Evolutionary conservation across 2,888 invertebrate species (phyloP).

Genomic region (Scaptomyza polygonia): DNA sequence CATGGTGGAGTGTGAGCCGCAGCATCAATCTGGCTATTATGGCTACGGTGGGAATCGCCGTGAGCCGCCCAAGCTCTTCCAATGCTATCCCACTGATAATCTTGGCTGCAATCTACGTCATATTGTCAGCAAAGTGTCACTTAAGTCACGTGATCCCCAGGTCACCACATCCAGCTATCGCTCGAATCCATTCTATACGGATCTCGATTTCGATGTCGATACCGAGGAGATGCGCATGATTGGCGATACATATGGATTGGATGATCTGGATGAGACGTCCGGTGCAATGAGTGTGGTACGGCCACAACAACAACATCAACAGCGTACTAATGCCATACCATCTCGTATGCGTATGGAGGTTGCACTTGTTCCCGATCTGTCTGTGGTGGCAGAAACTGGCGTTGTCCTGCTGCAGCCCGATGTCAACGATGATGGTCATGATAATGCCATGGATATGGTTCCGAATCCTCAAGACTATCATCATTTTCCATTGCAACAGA

Average conservation of each 20-base stretch:
- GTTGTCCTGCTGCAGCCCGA: constrained; percentile 80
- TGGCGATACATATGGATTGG: constrained; percentile 82
- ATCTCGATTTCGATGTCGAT: constrained; percentile 91
- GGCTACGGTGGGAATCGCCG: constrained; percentile 66
- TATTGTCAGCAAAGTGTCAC: constrained; percentile 87
- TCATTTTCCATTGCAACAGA: constrained; percentile 82
- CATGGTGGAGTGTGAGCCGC: constrained; percentile 80
- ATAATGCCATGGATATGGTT: constrained; percentile 68
- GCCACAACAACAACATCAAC: constrained; percentile 47
- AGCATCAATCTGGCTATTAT: constrained; percentile 70
- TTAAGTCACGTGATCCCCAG: constrained; percentile 86
- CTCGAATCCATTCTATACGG: constrained; percentile 88
- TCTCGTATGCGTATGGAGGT: constrained; percentile 83
- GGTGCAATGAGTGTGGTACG: constrained; percentile 64
- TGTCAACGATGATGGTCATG: constrained; percentile 78
- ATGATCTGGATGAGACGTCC: constrained; percentile 65
- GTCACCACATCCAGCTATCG: constrained; percentile 86
- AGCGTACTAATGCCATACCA: constrained; percentile 40
- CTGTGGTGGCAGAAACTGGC: constrained; percentile 84
- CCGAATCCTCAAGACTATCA: constrained; percentile 77
- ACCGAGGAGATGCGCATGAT: constrained; percentile 80
- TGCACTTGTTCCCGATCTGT: constrained; percentile 84
- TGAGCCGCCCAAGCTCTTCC: constrained; percentile 84
- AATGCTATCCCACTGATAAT: constrained; percentile 90
- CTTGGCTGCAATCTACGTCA: constrained; percentile 91